These are phyloP conservation scores for Phorcus lineatus DNA, from an alignment of 2,888 invertebrate species.

Conservation along the genomic window DNA sequence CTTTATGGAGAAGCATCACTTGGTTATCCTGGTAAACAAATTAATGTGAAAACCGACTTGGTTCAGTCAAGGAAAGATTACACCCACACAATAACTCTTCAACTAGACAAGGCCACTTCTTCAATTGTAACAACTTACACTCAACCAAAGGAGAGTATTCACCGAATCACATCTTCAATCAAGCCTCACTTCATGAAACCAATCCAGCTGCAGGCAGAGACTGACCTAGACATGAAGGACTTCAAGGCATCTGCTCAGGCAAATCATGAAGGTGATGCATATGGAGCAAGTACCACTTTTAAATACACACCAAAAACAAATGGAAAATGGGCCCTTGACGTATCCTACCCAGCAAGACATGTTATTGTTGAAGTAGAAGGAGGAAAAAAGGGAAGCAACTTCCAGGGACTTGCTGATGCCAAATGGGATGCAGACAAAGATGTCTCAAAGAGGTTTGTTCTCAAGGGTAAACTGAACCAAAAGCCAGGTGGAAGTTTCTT, in stretches of 20 bases:
- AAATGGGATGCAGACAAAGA: slow-evolving; percentile 59
- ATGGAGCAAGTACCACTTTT: slow-evolving; percentile 39
- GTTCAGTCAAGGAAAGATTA: slow-evolving; percentile 47
- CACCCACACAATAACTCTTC: slow-evolving; percentile 44
- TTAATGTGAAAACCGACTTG: slow-evolving; percentile 47
- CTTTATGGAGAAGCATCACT: slow-evolving; percentile 48
- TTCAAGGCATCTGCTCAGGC: slow-evolving; percentile 42
- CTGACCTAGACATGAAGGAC: slow-evolving; percentile 41
- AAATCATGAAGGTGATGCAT: slow-evolving; percentile 38
- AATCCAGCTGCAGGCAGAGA: slow-evolving; percentile 42
- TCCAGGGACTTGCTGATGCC: slow-evolving; percentile 42
- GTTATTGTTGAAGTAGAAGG: slow-evolving; percentile 48
- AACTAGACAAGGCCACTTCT: slow-evolving; percentile 41
- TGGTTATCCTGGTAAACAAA: slow-evolving; percentile 51
- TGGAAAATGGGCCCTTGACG: slow-evolving; percentile 44
- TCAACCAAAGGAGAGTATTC: slow-evolving; percentile 28
- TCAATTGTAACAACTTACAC: slow-evolving; percentile 46
- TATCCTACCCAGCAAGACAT: slow-evolving; percentile 47
- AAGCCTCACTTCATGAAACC: slow-evolving; percentile 43
- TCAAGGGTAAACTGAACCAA: slow-evolving; percentile 40
- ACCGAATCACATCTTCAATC: slow-evolving; percentile 47
- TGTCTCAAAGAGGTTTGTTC: slow-evolving; percentile 29
- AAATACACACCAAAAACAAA: slow-evolving; percentile 33
- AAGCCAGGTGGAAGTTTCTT: slow-evolving; percentile 37
- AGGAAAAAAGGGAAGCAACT: slow-evolving; percentile 34